phyloP scores from a whole-genome alignment of 2,797 vertebrate genomes.

The Brachyrhaphis roseni region DNA sequence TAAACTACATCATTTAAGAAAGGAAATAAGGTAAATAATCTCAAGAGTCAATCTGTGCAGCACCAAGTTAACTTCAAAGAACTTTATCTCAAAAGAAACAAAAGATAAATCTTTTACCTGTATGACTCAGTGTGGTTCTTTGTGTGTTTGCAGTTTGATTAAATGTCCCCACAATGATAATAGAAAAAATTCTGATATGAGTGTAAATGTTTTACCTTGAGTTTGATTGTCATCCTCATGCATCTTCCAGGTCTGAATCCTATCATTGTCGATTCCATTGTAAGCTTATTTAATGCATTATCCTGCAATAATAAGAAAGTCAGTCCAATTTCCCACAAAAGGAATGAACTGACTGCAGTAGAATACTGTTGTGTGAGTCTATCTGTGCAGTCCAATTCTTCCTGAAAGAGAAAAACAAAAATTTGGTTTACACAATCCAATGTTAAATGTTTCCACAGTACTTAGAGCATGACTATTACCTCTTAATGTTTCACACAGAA shows the following conservation, averaged over 20 bases:
- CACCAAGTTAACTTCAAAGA: not conserved
- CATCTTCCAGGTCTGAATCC: slow-evolving; percentile 60
- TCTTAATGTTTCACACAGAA: not conserved
- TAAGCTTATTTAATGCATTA: slow-evolving; percentile 34
- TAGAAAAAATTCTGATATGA: not conserved
- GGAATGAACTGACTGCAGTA: slow-evolving; percentile 37
- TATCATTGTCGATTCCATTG: slow-evolving; percentile 67
- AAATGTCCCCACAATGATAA: not conserved
- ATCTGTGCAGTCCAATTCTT: slow-evolving; percentile 73
- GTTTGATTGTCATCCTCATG: slow-evolving; percentile 53
- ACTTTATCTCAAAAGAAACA: not conserved
- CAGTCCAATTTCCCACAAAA: slow-evolving; percentile 30
- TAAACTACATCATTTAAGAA: not conserved
- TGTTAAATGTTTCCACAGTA: not conserved
- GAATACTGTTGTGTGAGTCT: slow-evolving; percentile 46
- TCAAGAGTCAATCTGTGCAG: not conserved
- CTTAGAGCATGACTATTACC: not conserved
- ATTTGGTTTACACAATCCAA: not conserved
- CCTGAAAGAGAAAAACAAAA: slow-evolving; percentile 65
- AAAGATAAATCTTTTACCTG: not conserved
- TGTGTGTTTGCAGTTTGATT: not conserved
- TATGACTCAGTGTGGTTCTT: not conserved
- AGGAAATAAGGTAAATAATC: not conserved
- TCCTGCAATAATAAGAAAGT: slow-evolving; percentile 49
- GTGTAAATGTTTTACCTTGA: slow-evolving; percentile 74